Conservation (phyloP, 1,140 invertebrate genomes). For the Limonius californicus region DNA sequence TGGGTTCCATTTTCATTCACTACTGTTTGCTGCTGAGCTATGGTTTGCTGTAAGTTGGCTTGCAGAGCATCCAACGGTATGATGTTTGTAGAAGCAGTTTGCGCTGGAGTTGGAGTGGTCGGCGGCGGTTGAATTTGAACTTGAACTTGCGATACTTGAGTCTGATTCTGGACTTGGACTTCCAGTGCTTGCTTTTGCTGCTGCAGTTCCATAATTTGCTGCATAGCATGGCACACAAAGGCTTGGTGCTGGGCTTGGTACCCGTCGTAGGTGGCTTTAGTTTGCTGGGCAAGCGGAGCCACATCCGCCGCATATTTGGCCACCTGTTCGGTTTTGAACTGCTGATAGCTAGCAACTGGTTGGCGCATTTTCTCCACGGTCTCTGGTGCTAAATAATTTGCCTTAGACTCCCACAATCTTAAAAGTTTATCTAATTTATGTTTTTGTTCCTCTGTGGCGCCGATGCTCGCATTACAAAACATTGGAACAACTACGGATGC, state of each 20-base stretch:
- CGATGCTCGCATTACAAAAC: slow-evolving; percentile 87
- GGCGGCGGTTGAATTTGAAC: slow-evolving; percentile 37
- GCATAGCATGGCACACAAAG: slow-evolving; percentile 85
- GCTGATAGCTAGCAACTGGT: slow-evolving; percentile 72
- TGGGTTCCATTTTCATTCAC: slow-evolving; percentile 22
- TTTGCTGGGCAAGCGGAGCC: slow-evolving; percentile 53
- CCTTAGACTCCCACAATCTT: slow-evolving; percentile 93
- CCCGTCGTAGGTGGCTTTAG: slow-evolving; percentile 48
- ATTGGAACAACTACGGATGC: slow-evolving; percentile 93
- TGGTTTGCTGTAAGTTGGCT: slow-evolving; percentile 37
- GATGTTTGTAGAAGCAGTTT: slow-evolving; percentile 40
- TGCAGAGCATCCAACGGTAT: slow-evolving; percentile 38
- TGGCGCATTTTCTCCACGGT: slow-evolving; percentile 82
- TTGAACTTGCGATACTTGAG: slow-evolving; percentile 36
- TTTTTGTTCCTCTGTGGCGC: slow-evolving; percentile 80
- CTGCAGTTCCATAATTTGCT: slow-evolving; percentile 81
- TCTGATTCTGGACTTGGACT: slow-evolving; percentile 39
- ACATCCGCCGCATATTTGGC: slow-evolving; percentile 73
- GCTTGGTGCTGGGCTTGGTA: slow-evolving; percentile 93
- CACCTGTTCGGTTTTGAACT: slow-evolving; percentile 79
- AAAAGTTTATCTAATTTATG: slow-evolving; percentile 88
- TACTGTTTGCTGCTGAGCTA: slow-evolving; percentile 27
- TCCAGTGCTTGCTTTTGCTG: slow-evolving; percentile 54
- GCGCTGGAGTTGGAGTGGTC: slow-evolving; percentile 55
- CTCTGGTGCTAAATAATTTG: slow-evolving; percentile 83